These are phyloP conservation scores for Drosophila mulleri DNA, from an alignment of 2,888 invertebrate genomes.

Conservation along the genomic window DNA sequence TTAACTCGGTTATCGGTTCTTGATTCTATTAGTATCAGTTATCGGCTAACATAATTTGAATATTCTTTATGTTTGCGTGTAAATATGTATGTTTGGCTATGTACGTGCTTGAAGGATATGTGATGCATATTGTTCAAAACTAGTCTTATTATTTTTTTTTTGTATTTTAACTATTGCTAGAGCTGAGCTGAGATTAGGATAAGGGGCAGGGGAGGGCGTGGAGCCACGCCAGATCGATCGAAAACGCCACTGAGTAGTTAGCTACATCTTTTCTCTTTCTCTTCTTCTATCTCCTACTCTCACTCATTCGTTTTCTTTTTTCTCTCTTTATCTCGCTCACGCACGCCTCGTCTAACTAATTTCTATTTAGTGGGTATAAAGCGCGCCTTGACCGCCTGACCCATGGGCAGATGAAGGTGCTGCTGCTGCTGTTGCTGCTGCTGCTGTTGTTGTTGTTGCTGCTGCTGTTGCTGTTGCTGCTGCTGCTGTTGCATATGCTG, in stretches of 20 bases:
- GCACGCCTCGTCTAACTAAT: slow-evolving; percentile 23
- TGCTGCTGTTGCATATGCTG: slow-evolving; percentile 81
- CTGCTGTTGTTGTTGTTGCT: slow-evolving; percentile 75
- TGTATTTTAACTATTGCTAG: slow-evolving; percentile 42
- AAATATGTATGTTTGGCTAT: slow-evolving; percentile 25
- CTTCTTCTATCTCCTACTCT: slow-evolving; percentile 3
- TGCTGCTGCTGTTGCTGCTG: slow-evolving; percentile 78
- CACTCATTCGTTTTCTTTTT: slow-evolving; percentile 5
- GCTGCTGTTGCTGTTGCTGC: slow-evolving; percentile 76
- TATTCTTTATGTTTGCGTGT: slow-evolving; percentile 29
- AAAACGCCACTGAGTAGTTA: slow-evolving; percentile 30
- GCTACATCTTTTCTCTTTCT: not conserved
- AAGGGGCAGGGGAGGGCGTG: not conserved
- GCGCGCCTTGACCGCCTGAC: slow-evolving; percentile 83
- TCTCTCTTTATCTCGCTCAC: slow-evolving; percentile 3
- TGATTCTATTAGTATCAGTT: slow-evolving; percentile 18
- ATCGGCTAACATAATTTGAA: slow-evolving; percentile 41
- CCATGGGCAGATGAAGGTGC: slow-evolving; percentile 75
- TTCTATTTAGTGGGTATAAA: slow-evolving; percentile 83
- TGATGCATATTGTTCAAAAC: slow-evolving; percentile 51
- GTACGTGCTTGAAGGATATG: slow-evolving; percentile 57
- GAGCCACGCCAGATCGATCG: slow-evolving; percentile 38
- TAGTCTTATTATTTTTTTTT: slow-evolving; percentile 2
- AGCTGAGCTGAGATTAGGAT: not conserved
- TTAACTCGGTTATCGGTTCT: slow-evolving; percentile 24